Evolutionary conservation across 1,140 invertebrate genomes (phyloP), one percentile per base, ranked within the genome.

Genomic region (Diachasma alloeum): DNA sequence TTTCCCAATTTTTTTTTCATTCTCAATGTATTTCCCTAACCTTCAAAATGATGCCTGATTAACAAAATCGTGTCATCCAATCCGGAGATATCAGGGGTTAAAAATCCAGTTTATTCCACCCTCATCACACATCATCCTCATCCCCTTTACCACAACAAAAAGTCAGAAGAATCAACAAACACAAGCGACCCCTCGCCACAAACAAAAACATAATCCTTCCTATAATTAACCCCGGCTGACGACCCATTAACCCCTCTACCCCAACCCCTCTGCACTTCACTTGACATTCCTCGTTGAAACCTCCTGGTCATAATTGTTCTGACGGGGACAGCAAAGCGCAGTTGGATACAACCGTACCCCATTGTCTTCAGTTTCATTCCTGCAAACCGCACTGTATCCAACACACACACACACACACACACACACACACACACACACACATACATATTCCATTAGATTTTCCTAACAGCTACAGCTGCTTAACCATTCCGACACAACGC

Each of bases 301-400:
- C 19, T 63, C 22, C 59, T 63, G 22, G 19, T 26, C 24, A 63
- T 63, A 63, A 63, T 63, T 63, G 59, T 63, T 26, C 59, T 31
- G 24, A 31, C 59, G 59, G 19, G 11, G 22, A 13, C 24, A 63
- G 22, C 19, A 11, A 56, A 56, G 59, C 59, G 24, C 59, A 63
- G 59, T 63, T 63, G 59, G 59, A 63, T 63, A 63, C 59, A 17
- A 56, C n/a, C 11, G 59, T 10, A 15, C 6, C 48, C 48, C 48
- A 63, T 63, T 63, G 59, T 63, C 59, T 63, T 63, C 59, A 63
- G 59, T 63, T 63, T 63, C 59, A 63, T 63, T 63, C 24, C 59
- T 63, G 19, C 59, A 24, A 63, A 63, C 59, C 59, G 24, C 59
- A 63, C 19, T 56, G 15, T 56, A 63, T 63, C 11, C 24, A 19